A percentile compares a stretch with the other conserved stretches of the same genome.
phyloP scores from a whole-genome alignment of 2,888 invertebrate genomes.

The Zygogramma bicolorata region DNA sequence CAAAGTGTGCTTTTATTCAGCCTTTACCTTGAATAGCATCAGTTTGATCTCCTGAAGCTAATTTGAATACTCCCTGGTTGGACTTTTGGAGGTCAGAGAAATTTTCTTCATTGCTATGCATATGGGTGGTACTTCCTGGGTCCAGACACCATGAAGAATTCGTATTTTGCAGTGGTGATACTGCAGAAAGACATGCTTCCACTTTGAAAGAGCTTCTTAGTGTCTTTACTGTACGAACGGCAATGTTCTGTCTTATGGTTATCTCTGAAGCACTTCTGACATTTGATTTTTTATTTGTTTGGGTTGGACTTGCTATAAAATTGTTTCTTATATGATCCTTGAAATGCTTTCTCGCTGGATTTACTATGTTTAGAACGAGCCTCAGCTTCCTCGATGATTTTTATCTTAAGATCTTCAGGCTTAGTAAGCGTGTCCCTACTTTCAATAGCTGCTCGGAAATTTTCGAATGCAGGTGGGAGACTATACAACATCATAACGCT shows the following conservation, averaged over 20 bases:
- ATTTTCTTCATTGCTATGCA: background rate
- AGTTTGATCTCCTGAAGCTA: background rate
- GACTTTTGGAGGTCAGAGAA: background rate
- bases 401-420: background rate
- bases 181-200: background rate
- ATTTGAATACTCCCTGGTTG: background rate
- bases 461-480: conserved; percentile 54
- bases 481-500: conserved; percentile 58
- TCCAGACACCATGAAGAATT: background rate
- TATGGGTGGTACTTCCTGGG: background rate
- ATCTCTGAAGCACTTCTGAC: background rate
- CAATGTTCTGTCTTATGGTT: background rate
- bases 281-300: background rate
- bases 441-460: conserved; percentile 58
- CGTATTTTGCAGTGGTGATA: background rate
- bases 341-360: background rate
- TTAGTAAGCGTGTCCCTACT: conserved; percentile 29
- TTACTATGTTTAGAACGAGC: background rate
- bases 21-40: background rate
- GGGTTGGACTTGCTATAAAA: background rate
- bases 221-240: background rate
- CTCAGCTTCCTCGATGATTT: background rate
- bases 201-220: too few relatives aligned
- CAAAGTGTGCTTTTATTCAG: background rate
- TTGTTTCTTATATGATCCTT: background rate